phyloP scores from a whole-genome alignment of 2,888 invertebrate species.

The Ochlodes sylvanus region DNA sequence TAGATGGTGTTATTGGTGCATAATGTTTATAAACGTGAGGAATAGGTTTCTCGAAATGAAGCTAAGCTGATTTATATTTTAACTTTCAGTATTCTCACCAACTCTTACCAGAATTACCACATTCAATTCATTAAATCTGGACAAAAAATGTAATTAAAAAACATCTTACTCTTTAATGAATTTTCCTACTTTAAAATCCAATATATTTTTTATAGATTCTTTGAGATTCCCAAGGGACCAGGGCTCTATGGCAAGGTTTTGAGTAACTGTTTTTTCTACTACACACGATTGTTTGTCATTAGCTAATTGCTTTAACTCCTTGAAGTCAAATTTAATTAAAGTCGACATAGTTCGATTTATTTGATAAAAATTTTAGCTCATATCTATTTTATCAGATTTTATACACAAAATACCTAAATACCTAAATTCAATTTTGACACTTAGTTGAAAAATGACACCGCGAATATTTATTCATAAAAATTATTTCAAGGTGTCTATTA shows the following conservation, averaged over 20 bases:
- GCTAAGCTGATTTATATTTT: no score
- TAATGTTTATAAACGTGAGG: no score
- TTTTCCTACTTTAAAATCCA: conserved; percentile 85
- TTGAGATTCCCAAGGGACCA: conserved; percentile 86
- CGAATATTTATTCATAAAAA: not conserved
- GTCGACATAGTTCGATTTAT: conserved; percentile 64
- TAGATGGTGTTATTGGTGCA: no score
- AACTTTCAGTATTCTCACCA: no score
- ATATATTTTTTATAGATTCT: conserved; percentile 84
- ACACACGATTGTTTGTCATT: conserved; percentile 86
- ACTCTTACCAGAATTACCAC: no score
- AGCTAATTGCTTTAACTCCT: conserved; percentile 82
- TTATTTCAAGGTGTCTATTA: no score
- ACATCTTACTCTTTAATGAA: conserved; percentile 87
- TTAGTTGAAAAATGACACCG: not conserved
- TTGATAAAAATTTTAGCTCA: not conserved
- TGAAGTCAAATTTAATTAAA: conserved; percentile 79
- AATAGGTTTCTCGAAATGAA: no score
- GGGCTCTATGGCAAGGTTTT: conserved; percentile 86
- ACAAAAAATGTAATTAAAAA: not conserved
- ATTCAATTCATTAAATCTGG: no score
- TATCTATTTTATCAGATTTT: not conserved
- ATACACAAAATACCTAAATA: not conserved
- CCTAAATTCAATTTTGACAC: conserved; percentile 10
- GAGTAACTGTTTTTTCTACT: conserved; percentile 78